Evolutionary conservation across 35 echinoderm and acorn worm species (phyloP), one percentile per base, ranked within the genome.

Genomic region (Ophioderma brevispina): DNA sequence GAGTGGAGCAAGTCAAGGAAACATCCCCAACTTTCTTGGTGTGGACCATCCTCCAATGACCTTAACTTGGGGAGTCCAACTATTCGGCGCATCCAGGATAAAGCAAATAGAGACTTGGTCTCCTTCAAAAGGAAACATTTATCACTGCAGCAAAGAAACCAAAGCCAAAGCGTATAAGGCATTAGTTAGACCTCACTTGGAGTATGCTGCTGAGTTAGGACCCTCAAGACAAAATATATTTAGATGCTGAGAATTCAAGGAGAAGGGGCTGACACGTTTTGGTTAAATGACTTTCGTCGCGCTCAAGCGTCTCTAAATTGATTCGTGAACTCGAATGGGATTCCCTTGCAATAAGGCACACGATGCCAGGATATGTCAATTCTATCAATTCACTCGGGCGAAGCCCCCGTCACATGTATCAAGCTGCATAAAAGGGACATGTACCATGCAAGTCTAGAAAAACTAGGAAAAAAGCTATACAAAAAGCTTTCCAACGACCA

Each of bases 181-280:
- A 14, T 39, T 87, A 18, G 28, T 87, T 21, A 0, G 63, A 34
- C 55, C 85, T 52, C 40, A 83, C 36, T n/a, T 32, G 6, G 81
- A 43, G 13, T 83, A 83, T 35, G 32, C 81, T 13, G 81, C 42
- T 13, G 42, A 17, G 19, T 37, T 43, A 1, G 15, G 33, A 32
- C 76, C 87, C 31, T 55, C 5, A n/a, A 50, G 40, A 23, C 40
- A 1, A 88, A 89, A 25, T 55, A 81, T 76, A 89, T 52, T 37
- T 28, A 79, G 19, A 43, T 56, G 78, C 37, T 8, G 76, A 89
- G 0, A 89, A 50, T 37, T 31, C 55, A 6, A 0, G 49, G 55
- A 46, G 30, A 80, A 32, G n/a, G 37, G 37, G n/a, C 39, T 77
- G 14, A 40, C 87, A 15, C 35, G 87, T 17, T 89, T 89, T 89